These are phyloP conservation scores for Stegana nigrithorax DNA, from an alignment of 2,888 invertebrate species.

Conservation along the genomic window DNA sequence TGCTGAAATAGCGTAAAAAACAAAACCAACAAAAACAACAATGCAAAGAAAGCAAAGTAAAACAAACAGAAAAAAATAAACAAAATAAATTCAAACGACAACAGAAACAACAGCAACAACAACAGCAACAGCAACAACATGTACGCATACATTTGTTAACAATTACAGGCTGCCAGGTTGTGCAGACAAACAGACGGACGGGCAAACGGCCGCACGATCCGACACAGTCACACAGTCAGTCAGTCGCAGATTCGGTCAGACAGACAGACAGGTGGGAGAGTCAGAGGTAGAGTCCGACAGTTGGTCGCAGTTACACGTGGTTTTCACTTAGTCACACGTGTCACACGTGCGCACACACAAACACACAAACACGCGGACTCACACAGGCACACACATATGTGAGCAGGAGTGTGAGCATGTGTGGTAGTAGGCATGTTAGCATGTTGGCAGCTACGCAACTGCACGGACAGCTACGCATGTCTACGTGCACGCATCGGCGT, in stretches of 20 bases:
- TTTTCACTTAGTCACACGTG: not conserved
- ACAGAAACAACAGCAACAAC: too few species aligned
- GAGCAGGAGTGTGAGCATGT: not conserved
- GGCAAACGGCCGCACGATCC: slow-evolving; percentile 4
- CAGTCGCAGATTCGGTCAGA: too few species aligned
- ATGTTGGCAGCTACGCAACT: too few species aligned
- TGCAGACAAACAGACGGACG: slow-evolving; percentile 15
- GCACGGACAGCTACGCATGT: too few species aligned
- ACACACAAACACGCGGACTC: not conserved
- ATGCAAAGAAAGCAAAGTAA: not conserved
- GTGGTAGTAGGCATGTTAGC: too few species aligned
- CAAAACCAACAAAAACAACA: not conserved
- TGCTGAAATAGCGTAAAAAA: not conserved
- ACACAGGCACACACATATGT: not conserved
- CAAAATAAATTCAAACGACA: not conserved
- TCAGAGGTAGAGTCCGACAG: too few species aligned
- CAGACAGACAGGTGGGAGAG: too few species aligned
- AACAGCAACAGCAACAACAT: too few species aligned
- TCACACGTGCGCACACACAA: not conserved
- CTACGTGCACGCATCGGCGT: too few species aligned
- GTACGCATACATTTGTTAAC: not conserved
- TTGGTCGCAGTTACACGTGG: too few species aligned
- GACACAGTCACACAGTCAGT: too few species aligned
- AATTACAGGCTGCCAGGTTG: not conserved
- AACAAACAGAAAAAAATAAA: not conserved